Evolutionary conservation across 2,113 vertebrate species (phyloP), one percentile per base, ranked within the genome.

Genomic region (Cryptoleucopteryx plumbea): DNA sequence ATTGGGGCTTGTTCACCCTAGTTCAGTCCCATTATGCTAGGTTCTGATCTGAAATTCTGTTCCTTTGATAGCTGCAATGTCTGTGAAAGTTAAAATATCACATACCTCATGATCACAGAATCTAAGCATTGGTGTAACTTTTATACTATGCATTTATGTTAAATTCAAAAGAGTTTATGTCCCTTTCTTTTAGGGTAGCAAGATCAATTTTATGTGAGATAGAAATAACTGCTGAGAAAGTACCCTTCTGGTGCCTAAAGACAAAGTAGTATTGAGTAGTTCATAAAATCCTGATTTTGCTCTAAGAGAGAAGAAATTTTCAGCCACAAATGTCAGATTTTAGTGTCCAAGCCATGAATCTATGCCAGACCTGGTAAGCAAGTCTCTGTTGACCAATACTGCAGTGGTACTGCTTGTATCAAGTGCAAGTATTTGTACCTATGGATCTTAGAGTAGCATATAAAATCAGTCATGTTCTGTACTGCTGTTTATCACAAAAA

Each of bases 221-320:
- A 45, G 53, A 95, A 75, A 77, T 70, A 53, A 43, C 71, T 93
- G 53, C 62, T 86, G 53, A 80, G 42, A 88, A 80, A 65, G 53
- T 86, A 36, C 34, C 15, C 40, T 86, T 73, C 67, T 86, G 63
- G 22, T 42, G 26, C 62, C 53, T 92, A 62, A 94, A 86, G 71
- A 72, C 42, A 48, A 94, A 73, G 55, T 34, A 77, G 22, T 58
- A 88, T 80, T 90, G 70, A 94, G 67, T 66, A 77, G 62, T 88
- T 95, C 50, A 61, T 94, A 95, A 96, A 94, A 88, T 62, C 38
- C 26, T 66, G 27, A 58, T 83, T 89, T 90, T 86, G 5, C 52
- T 95, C 68, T 66, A 81, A 94, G 63, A 86, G 38, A 82, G 79
- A 92, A 94, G 34, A 9, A 82, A 71, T 74, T 93, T 94, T 59